Conservation (phyloP, 2,888 invertebrate genomes). For the Eubasilissa splendida region DNA sequence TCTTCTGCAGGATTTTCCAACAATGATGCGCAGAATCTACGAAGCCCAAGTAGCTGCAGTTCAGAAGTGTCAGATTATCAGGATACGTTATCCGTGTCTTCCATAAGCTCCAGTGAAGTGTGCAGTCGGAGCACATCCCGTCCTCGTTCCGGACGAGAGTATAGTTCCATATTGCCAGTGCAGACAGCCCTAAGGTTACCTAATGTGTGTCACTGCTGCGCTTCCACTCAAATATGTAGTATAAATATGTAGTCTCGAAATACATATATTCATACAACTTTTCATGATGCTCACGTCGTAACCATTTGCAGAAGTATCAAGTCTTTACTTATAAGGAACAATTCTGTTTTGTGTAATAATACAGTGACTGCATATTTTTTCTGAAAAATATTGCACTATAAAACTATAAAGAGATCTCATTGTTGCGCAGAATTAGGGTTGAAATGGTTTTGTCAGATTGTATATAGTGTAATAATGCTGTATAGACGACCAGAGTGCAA, state of each 20-base stretch:
- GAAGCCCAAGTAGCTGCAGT: constrained; percentile 79
- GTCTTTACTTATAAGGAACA: neutral
- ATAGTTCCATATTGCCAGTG: constrained; percentile 64
- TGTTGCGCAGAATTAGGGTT: too few species aligned
- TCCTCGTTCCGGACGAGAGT: constrained; percentile 69
- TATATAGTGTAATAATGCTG: too few species aligned
- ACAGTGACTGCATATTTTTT: too few species aligned
- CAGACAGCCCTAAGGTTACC: constrained; percentile 35
- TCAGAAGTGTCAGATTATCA: constrained; percentile 85
- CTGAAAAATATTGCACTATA: too few species aligned
- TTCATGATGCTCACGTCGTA: too few species aligned
- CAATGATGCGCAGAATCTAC: constrained; percentile 67
- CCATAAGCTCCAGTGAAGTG: constrained; percentile 78
- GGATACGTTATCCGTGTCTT: constrained; percentile 81
- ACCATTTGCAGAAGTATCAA: too few species aligned
- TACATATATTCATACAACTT: neutral
- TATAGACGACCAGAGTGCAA: too few species aligned
- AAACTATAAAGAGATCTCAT: too few species aligned
- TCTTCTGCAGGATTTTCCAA: constrained; percentile 67
- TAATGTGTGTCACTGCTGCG: constrained; percentile 39
- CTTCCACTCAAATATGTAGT: neutral
- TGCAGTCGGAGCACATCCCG: constrained; percentile 65
- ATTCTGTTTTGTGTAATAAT: too few species aligned
- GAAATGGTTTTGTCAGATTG: too few species aligned
- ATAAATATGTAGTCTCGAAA: neutral